Conservation (phyloP, 2,888 invertebrate species). For the Baccha elongata region DNA sequence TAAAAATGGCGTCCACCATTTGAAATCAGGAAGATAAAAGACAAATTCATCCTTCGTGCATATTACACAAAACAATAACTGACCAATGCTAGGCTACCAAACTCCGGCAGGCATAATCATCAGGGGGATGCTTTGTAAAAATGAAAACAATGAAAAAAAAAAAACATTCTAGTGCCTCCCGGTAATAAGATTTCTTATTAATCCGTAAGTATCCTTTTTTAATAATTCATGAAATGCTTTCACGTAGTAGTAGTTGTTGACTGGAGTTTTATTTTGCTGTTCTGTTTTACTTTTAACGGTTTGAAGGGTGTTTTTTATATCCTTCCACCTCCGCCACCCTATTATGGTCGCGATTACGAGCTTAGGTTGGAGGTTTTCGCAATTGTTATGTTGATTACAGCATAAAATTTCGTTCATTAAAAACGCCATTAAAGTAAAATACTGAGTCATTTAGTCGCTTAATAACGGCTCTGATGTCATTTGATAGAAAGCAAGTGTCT, state of each 20-base stretch:
- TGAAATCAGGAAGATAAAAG: conserved; percentile 4
- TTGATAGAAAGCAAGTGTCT: conserved; percentile 30
- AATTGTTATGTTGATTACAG: conserved; percentile 69
- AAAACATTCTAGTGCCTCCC: conserved; percentile 28
- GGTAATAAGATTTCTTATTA: conserved; percentile 39
- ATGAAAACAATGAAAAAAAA: conserved; percentile 21
- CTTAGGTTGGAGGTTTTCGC: conserved; percentile 31
- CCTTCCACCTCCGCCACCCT: conserved; percentile 19
- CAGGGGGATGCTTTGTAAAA: not conserved
- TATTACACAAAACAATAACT: conserved; percentile 30
- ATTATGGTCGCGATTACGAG: conserved; percentile 53
- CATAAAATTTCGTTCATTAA: conserved; percentile 69
- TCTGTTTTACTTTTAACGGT: not conserved
- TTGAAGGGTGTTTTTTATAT: conserved; percentile 29
- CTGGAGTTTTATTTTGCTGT: not conserved
- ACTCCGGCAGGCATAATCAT: not conserved
- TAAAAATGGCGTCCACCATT: conserved; percentile 23
- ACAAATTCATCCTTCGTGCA: not conserved
- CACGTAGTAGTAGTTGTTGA: not conserved
- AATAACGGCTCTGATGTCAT: conserved; percentile 55
- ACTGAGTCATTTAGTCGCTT: conserved; percentile 56
- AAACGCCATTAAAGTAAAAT: conserved; percentile 55
- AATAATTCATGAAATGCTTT: conserved; percentile 52
- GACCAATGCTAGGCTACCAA: not conserved
- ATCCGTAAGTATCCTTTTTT: conserved; percentile 32